phyloP scores from a whole-genome alignment of 2,888 invertebrate species.

The Drosophila nigritarsus region DNA sequence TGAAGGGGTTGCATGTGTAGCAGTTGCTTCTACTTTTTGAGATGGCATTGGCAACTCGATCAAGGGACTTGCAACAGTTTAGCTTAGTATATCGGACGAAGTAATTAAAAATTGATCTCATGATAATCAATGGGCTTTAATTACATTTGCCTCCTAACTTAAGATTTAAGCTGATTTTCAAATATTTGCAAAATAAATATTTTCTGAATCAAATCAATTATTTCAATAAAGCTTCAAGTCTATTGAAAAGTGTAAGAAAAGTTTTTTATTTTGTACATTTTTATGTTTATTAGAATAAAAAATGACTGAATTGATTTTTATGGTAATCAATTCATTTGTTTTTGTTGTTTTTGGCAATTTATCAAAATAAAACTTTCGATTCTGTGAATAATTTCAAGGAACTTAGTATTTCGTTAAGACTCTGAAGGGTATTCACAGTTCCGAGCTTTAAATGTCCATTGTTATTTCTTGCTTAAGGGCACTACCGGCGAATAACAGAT shows the following conservation, averaged over 20 bases:
- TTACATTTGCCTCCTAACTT: too few species aligned
- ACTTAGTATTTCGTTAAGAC: background rate
- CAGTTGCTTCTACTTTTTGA: conserved; percentile 15
- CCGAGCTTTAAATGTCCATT: conserved; percentile 8
- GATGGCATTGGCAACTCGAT: conserved; percentile 37
- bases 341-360: background rate
- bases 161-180: too few species aligned
- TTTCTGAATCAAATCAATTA: too few species aligned
- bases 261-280: too few species aligned
- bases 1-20: conserved; percentile 55
- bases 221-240: too few species aligned
- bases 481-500: conserved; percentile 57
- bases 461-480: conserved; percentile 38
- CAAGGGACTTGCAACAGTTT: conserved; percentile 29
- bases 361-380: background rate
- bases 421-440: conserved; percentile 35
- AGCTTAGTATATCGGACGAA: conserved; percentile 14
- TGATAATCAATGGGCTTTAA: background rate
- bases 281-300: too few species aligned
- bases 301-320: too few species aligned
- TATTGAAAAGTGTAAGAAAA: too few species aligned
- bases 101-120: background rate
- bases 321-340: too few species aligned
- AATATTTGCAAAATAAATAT: too few species aligned
- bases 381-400: background rate